Conservation (phyloP, 35 echinoderm and acorn worm species). For the Eucidaris tribuloides region DNA sequence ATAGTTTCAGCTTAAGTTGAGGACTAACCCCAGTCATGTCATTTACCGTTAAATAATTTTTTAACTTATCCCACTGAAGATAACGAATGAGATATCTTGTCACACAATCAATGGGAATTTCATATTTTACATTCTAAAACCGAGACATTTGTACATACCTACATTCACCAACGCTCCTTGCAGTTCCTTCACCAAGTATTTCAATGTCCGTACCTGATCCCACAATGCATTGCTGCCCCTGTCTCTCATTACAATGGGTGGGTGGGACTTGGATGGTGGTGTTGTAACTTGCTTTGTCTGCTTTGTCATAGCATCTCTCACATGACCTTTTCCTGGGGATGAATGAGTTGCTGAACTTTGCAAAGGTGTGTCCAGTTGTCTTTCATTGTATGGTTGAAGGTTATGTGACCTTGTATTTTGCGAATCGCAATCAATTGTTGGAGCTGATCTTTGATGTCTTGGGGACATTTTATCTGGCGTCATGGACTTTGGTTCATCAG, state of each 20-base stretch:
- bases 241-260: background rate
- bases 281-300: background rate
- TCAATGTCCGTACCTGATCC: conserved; percentile 43
- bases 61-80: too few relatives aligned
- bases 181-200: conserved; percentile 29
- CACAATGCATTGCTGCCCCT: conserved; percentile 14
- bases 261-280: conserved; percentile 5
- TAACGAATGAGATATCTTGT: too few relatives aligned
- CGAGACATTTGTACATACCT: too few relatives aligned
- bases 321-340: background rate
- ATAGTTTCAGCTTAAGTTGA: too few relatives aligned
- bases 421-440: background rate
- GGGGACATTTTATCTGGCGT: too few relatives aligned
- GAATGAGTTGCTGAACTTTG: background rate
- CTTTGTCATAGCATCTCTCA: background rate
- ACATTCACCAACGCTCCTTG: background rate
- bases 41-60: too few relatives aligned
- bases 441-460: background rate
- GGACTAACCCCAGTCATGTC: too few relatives aligned
- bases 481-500: too few relatives aligned
- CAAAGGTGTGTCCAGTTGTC: background rate
- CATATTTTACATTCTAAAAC: too few relatives aligned
- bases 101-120: too few relatives aligned
- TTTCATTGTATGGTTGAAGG: background rate
- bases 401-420: background rate